A percentile compares a stretch with the other conserved stretches of the same genome.
Conservation (phyloP, 2,888 invertebrate species). For the Silvanus unidentatus region DNA sequence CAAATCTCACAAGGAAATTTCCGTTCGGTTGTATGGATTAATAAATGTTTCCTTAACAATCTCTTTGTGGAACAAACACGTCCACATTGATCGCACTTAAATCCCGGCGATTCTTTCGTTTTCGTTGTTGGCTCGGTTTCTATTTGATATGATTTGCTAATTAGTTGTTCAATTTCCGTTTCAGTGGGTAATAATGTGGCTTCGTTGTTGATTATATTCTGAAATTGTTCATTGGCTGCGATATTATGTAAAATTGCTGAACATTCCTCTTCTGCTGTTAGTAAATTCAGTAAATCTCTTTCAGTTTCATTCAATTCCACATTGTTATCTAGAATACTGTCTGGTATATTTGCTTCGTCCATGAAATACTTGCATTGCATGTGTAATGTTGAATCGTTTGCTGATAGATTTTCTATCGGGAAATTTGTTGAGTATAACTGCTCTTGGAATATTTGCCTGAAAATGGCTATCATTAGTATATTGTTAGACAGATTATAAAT, state of each 20-base stretch:
- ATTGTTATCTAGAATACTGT: conserved; percentile 30
- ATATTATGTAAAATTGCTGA: conserved; percentile 40
- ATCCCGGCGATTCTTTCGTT: conserved; percentile 11
- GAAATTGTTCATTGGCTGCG: conserved; percentile 39
- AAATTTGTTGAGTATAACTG: conserved; percentile 28
- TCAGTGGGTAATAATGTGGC: conserved; percentile 25
- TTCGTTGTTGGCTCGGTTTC: conserved; percentile 9
- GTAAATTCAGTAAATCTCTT: conserved; percentile 37
- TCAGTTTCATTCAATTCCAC: conserved; percentile 40
- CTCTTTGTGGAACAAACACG: conserved; percentile 37
- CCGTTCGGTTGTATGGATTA: conserved; percentile 35
- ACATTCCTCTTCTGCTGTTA: conserved; percentile 41
- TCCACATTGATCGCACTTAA: conserved; percentile 38
- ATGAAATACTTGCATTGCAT: conserved; percentile 31
- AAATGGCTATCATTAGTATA: conserved; percentile 10
- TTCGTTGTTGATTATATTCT: conserved; percentile 33
- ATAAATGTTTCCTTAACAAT: conserved; percentile 37
- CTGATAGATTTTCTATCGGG: conserved; percentile 23
- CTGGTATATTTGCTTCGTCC: conserved; percentile 23
- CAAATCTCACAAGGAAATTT: conserved; percentile 38
- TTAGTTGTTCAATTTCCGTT: conserved; percentile 19
- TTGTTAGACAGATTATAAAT: conserved; percentile 2
- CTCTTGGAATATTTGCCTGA: conserved; percentile 29
- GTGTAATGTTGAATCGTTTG: conserved; percentile 11
- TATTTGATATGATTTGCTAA: conserved; percentile 15